These are phyloP conservation scores for Lamprotornis superbus DNA, from an alignment of 2,113 vertebrate genomes.

Conservation along the genomic window DNA sequence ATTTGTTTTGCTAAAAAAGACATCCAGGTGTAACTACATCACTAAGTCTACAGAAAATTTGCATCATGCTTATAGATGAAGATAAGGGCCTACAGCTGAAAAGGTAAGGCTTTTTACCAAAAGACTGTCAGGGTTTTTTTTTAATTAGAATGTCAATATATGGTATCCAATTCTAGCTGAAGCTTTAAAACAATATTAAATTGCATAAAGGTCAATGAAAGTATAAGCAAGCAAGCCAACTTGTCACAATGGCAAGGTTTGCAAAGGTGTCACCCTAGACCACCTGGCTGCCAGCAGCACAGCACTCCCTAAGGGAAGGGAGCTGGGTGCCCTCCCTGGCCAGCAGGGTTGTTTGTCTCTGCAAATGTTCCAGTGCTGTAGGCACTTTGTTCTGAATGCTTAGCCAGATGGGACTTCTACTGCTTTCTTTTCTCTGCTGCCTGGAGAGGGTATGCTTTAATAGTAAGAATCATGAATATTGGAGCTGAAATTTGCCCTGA, in stretches of 20 bases:
- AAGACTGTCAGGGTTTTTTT: neutral
- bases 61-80: neutral
- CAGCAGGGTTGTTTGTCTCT: neutral
- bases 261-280: neutral
- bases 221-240: neutral
- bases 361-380: neutral
- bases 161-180: neutral
- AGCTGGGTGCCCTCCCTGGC: neutral
- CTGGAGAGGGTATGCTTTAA: neutral
- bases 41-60: neutral
- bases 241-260: neutral
- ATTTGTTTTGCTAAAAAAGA: neutral
- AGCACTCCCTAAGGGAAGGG: rapidly evolving
- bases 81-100: neutral
- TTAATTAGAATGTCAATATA: neutral
- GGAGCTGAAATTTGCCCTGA: neutral
- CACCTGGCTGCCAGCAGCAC: neutral
- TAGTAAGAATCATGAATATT: neutral
- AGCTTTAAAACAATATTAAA: neutral
- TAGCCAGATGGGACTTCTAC: neutral
- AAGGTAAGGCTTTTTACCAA: neutral
- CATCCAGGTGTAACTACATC: neutral
- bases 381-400: neutral
- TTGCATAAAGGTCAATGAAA: neutral
- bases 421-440: neutral